These are phyloP conservation scores for Pristionchus pacificus DNA, from an alignment of 1,140 invertebrate genomes.

Conservation along the genomic window DNA sequence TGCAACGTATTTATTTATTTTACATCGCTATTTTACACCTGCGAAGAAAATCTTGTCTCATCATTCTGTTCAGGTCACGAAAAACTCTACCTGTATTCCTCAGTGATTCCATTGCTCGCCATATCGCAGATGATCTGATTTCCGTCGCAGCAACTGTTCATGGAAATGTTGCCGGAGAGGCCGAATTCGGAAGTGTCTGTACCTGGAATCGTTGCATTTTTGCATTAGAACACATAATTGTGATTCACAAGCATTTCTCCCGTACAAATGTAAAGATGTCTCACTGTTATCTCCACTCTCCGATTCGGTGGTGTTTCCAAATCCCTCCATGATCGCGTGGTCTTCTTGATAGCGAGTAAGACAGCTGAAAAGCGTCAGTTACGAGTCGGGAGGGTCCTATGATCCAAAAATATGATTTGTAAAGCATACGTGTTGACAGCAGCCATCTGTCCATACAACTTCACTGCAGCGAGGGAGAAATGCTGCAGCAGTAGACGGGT, in stretches of 20 bases:
- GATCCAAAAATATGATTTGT: no score
- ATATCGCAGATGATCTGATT: slow-evolving; percentile 22
- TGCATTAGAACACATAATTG: no score
- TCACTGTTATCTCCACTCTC: no score
- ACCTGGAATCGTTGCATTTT: no score
- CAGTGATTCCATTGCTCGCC: slow-evolving; percentile 29
- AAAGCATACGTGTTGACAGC: slow-evolving; percentile 17
- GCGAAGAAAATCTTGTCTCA: slow-evolving; percentile 4
- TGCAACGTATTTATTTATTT: slow-evolving; percentile 12
- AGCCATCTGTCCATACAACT: slow-evolving; percentile 36
- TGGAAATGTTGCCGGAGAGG: no score
- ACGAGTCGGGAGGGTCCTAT: slow-evolving; percentile 2
- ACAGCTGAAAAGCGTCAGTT: no score
- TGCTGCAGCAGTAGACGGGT: slow-evolving; percentile 53
- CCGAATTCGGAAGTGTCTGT: no score
- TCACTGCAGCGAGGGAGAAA: slow-evolving; percentile 52
- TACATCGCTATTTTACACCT: slow-evolving; percentile 1
- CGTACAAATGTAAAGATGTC: no score
- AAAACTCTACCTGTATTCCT: neutral
- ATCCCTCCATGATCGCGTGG: no score
- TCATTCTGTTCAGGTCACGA: slow-evolving; percentile 3
- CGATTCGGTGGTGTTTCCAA: no score
- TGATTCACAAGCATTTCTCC: no score
- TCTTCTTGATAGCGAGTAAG: no score
- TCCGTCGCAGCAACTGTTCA: slow-evolving; percentile 5